Evolutionary conservation across 2,113 vertebrate species (phyloP).

Genomic region (Scopus umbretta): DNA sequence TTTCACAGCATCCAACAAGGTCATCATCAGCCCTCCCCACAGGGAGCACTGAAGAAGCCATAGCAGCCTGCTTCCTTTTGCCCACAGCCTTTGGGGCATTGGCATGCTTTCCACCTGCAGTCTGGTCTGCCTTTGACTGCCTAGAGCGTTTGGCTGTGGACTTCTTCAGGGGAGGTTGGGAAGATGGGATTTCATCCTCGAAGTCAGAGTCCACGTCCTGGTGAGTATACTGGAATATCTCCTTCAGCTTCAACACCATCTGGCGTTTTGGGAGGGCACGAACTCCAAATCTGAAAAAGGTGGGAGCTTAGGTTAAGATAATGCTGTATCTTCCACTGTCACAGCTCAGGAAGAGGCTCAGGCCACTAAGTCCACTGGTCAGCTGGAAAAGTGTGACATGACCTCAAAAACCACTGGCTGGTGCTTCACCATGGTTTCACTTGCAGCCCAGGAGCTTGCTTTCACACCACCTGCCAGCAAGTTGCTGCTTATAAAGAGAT

Average conservation of each 20-base stretch:
- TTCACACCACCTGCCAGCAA: neutral
- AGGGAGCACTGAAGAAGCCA: neutral
- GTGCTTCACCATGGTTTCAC: neutral
- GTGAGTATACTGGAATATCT: slow-evolving; percentile 96
- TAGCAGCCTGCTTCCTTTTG: neutral
- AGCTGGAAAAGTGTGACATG: neutral
- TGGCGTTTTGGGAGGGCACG: slow-evolving; percentile 89
- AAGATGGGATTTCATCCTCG: slow-evolving; percentile 65
- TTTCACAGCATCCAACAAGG: neutral
- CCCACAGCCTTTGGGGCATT: neutral
- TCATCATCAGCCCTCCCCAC: neutral
- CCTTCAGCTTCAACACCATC: slow-evolving; percentile 95
- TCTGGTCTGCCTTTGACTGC: neutral
- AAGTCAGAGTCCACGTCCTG: slow-evolving; percentile 79
- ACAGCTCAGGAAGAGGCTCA: neutral
- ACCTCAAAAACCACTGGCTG: neutral
- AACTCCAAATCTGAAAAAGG: slow-evolving; percentile 84
- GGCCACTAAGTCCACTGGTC: neutral
- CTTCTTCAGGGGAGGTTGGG: slow-evolving; percentile 6
- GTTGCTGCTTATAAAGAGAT: neutral
- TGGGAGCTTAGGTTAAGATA: neutral
- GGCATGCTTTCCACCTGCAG: neutral
- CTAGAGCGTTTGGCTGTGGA: neutral
- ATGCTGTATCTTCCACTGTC: neutral
- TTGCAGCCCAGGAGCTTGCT: neutral